Base-by-base conservation (phyloP, 2,888 invertebrate genomes). In the Rhimphoctona megacephalus region DNA sequence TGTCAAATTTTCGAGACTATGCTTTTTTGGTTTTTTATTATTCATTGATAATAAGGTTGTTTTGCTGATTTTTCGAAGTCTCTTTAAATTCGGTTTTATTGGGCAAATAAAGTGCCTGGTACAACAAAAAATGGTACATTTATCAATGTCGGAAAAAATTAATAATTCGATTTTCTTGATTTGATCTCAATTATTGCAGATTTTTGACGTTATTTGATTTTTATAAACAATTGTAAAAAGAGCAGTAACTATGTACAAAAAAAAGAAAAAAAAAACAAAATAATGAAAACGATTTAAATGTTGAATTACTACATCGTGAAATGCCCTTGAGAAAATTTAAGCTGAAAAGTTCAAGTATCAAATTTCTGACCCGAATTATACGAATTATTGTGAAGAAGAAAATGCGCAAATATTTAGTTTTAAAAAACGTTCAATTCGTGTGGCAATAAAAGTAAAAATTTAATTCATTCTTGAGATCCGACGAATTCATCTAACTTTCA, bases 391-490 rank as follows among this genome's bases (percentile, higher is more conserved):
- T 17, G 22, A 22, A 22, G 7, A 22, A 52, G n/a, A 57, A 57
- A 57, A 57, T 57, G 5, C 25, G 25, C 57, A 57, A 25, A 25
- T 57, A 14, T 57, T 30, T 4, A 17, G 30, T 30, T 17, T 0
- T 6, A 30, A 30, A 30, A 17, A 30, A 30, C 4, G 14, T 11
- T 11, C 19, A 30, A 25, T 70, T 46, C 0, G 0, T 19, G 61
- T 8, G 43, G 22, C 17, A 61, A 43, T 43, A 46, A 46, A 43
- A 74, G 43, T 30, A 25, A 61, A 74, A 61, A 74, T 74, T 61
- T 43, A 3, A 22, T 43, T 11, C 19, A 22, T 43, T 61, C n/a
- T 2, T 22, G 22, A 22, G 14, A 36, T 39, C 22, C 54, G 36
- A 52, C 61, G 61, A 52, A 66, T 52, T 66, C 17, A 22, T 36